phyloP scores from a whole-genome alignment of 2,888 invertebrate species.

The Spilarctia lutea region DNA sequence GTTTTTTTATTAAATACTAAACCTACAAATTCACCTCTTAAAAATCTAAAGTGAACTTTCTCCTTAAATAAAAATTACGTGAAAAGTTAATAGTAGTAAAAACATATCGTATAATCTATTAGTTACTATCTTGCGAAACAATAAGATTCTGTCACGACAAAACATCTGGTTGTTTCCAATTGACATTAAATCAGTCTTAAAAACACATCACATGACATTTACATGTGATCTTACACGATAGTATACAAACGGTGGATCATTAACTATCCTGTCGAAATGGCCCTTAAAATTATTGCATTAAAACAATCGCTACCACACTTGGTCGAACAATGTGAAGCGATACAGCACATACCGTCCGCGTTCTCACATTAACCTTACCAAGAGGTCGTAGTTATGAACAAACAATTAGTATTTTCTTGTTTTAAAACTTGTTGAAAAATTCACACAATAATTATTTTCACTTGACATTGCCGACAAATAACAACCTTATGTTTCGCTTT shows the following conservation, averaged over 20 bases:
- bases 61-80: neutral
- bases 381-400: slow-evolving; percentile 41
- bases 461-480: slow-evolving; percentile 18
- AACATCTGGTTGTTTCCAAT: neutral
- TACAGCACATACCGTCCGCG: slow-evolving; percentile 30
- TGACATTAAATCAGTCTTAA: neutral
- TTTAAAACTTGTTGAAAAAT: slow-evolving; percentile 29
- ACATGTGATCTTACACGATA: neutral
- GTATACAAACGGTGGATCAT: neutral
- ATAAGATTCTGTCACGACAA: neutral
- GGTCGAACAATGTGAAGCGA: slow-evolving; percentile 38
- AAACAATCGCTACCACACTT: slow-evolving; percentile 19
- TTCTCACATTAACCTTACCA: slow-evolving; percentile 44
- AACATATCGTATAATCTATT: neutral
- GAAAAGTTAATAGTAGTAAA: neutral
- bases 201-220: neutral
- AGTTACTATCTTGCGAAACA: neutral
- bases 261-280: neutral
- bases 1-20: neutral
- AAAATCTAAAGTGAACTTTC: neutral
- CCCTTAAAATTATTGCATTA: neutral
- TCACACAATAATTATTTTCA: slow-evolving; percentile 43
- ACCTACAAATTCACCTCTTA: neutral
- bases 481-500: slow-evolving; percentile 4
- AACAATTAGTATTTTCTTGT: slow-evolving; percentile 31